phyloP scores from a whole-genome alignment of 2,113 vertebrate species.

The Poicephalus gulielmi region DNA sequence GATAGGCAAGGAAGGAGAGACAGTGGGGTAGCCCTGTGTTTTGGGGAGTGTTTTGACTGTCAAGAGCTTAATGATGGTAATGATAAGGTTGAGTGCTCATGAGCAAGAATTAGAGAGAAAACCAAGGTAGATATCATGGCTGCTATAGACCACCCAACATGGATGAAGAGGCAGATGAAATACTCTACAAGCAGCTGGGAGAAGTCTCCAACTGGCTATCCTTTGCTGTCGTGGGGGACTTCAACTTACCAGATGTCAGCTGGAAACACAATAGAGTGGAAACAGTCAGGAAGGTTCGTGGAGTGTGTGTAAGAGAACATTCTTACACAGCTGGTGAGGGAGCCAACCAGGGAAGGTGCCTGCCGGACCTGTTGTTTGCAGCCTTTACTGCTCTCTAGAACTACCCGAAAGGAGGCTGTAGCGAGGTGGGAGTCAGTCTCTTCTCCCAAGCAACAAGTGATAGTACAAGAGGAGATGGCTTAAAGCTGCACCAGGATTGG shows the following conservation, averaged over 20 bases:
- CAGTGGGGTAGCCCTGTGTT: not conserved
- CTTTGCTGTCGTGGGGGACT: no score
- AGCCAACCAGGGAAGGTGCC: not conserved
- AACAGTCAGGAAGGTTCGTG: not conserved
- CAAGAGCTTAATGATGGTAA: not conserved
- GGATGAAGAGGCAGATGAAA: not conserved
- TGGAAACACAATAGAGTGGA: not conserved
- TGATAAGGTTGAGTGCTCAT: not conserved
- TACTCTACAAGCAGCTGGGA: not conserved
- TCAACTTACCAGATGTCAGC: not conserved
- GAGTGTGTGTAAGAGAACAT: not conserved
- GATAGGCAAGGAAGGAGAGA: not conserved
- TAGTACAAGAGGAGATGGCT: not conserved
- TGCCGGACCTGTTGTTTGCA: not conserved
- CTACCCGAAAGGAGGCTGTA: not conserved
- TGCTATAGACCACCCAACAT: not conserved
- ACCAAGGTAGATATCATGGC: not conserved
- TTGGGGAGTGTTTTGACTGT: not conserved
- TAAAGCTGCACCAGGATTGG: not conserved
- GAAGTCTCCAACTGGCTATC: not conserved
- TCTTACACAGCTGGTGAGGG: not conserved
- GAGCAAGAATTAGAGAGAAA: not conserved
- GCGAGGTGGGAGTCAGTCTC: not conserved
- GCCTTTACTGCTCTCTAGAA: not conserved
- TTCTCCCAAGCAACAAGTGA: not conserved